Evolutionary conservation across 1,140 invertebrate genomes (phyloP).

Genomic region (Drosophila prosaltans): DNA sequence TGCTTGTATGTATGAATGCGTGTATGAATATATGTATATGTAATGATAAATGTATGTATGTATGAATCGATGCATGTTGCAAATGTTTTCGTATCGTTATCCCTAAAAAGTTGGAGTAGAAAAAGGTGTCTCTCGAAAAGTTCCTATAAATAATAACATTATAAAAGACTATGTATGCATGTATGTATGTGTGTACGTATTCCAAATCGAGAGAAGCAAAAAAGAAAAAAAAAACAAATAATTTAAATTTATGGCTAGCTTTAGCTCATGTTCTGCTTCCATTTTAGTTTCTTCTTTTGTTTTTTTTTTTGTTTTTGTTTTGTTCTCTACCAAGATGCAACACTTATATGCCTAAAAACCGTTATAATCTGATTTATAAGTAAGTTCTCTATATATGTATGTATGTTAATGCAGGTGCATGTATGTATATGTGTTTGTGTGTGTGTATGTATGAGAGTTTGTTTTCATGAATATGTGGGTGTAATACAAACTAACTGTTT

Average conservation of each 20-base stretch:
- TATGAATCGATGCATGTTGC: not conserved
- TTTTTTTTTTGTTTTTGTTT: conserved; percentile 29
- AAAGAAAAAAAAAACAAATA: not conserved
- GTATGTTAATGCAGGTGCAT: conserved; percentile 53
- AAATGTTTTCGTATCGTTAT: not conserved
- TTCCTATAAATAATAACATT: not conserved
- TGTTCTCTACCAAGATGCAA: conserved; percentile 57
- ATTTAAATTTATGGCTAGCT: conserved; percentile 9
- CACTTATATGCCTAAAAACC: conserved; percentile 73
- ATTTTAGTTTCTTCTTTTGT: conserved; percentile 32
- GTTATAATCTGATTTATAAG: conserved; percentile 69
- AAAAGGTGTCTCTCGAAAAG: conserved; percentile 1
- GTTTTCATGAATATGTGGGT: conserved; percentile 13
- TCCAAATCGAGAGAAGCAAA: conserved; percentile 21
- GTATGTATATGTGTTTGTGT: conserved; percentile 44
- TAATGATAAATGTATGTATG: not conserved
- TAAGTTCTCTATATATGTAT: conserved; percentile 55
- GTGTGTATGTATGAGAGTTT: not conserved
- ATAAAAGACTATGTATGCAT: not conserved
- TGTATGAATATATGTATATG: conserved; percentile 26
- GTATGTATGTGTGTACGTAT: conserved; percentile 19
- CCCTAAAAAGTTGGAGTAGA: conserved; percentile 6
- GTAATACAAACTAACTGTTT: conserved; percentile 44
- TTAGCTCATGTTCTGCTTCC: conserved; percentile 1
- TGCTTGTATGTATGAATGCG: conserved; percentile 31